Conservation (phyloP, 2,113 vertebrate species). For the Marmota flaviventris region DNA sequence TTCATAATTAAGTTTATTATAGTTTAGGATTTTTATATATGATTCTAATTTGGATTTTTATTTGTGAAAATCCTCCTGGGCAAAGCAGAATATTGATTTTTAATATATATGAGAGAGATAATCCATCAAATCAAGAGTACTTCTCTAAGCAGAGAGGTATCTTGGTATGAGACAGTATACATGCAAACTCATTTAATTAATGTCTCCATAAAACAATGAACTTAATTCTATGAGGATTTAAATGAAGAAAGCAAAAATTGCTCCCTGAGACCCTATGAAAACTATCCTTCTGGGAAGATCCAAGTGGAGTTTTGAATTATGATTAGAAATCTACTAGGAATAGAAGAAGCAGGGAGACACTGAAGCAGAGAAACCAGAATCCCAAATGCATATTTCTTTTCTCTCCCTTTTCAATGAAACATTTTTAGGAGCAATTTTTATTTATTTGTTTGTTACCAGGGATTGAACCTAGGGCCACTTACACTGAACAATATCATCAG, state of each 20-base stretch:
- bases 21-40: background rate
- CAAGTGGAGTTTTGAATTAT: background rate
- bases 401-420: constrained; percentile 89
- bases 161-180: background rate
- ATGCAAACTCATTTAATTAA: background rate
- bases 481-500: too few relatives aligned
- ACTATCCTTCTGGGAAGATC: background rate
- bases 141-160: background rate
- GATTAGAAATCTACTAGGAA: background rate
- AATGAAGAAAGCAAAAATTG: background rate
- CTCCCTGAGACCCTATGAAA: background rate
- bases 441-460: too few relatives aligned
- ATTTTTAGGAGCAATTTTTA: constrained; percentile 72
- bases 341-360: background rate
- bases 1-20: background rate
- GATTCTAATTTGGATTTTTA: background rate
- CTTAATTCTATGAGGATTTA: background rate
- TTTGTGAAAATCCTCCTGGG: background rate
- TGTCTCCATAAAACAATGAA: background rate
- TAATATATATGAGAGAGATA: background rate
- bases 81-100: background rate
- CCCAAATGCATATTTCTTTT: background rate
- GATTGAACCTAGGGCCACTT: too few relatives aligned
- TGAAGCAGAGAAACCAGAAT: background rate
- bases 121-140: background rate